A percentile compares a stretch with the other conserved stretches of the same genome.
Evolutionary conservation across 2,113 vertebrate species (phyloP).

Genomic region (Ceyx margarethae): DNA sequence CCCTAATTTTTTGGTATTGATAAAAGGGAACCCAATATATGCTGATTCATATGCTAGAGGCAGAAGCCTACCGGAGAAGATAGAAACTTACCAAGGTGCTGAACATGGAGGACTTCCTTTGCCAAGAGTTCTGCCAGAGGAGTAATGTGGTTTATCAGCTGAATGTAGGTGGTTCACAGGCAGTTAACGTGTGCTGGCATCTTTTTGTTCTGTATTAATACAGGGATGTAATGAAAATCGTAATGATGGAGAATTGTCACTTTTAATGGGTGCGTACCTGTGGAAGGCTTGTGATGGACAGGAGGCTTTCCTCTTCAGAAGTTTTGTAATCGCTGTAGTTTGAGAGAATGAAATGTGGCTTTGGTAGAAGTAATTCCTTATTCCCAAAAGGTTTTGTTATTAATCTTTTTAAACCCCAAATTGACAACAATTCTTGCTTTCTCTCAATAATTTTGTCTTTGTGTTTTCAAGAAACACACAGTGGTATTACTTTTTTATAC

Average conservation of each 20-base stretch:
- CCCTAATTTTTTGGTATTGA: not conserved
- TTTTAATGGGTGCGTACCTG: not conserved
- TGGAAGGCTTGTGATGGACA: not conserved
- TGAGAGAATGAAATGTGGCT: not conserved
- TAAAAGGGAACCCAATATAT: not conserved
- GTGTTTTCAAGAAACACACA: not conserved
- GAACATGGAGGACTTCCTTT: not conserved
- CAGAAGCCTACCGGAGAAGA: not conserved
- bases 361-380: not conserved
- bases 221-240: not conserved
- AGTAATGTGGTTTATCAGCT: not conserved
- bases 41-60: not conserved
- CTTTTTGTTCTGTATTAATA: not conserved
- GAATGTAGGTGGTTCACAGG: not conserved
- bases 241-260: not conserved
- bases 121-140: not conserved
- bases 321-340: not conserved
- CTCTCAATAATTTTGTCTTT: not conserved
- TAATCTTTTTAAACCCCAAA: not conserved
- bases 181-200: not conserved
- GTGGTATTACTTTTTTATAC: not conserved
- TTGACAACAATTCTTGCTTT: not conserved
- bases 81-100: not conserved
- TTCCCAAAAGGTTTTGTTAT: not conserved
- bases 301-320: not conserved